Evolutionary conservation across 2,797 vertebrate species (phyloP), one percentile per base, ranked within the genome.

Genomic region (Lemur catta): DNA sequence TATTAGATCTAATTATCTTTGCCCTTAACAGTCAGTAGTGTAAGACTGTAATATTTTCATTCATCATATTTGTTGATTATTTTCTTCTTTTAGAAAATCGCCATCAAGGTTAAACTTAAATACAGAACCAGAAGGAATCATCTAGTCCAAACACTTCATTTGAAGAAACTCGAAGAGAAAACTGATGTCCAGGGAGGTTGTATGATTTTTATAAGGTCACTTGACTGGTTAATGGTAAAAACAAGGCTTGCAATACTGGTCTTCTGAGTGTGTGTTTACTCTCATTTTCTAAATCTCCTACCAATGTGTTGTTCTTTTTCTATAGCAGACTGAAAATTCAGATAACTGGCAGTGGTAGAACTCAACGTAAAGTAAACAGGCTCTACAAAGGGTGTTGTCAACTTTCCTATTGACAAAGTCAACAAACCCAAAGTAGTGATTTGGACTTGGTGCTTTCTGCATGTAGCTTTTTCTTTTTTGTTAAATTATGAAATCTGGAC

Each of bases 161-260:
- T 93, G 59, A 93, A 75, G 38, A 82, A 86, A 80, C 43, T 61
- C 43, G 7, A 61, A 84, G 79, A 95, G 26, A 50, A 97, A 96
- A 88, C 38, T 75, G 82, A 84, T 55, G 7, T 41, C 43, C 50
- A 79, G 61, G 43, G 26, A 91, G 48, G 74, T 78, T 59, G 18
- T n/a, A 43, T 50, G 38, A 82, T 55, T 95, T 81, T 48, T 43
- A 50, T 94, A 69, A 91, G 57, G 41, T 48, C 89, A 79, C 11
- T 84, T 85, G 43, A 89, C 14, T 28, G 12, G 28, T 55, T 78
- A 87, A 81, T 28, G 38, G n/a, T 33, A 69, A 89, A 92, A 90
- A 67, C 9, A 90, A 30, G 26, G 4, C 35, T 74, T 72, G 55
- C 3, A 72, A 55, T 65, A 38, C 26, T 15, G 1, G 86, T 95